phyloP scores from a whole-genome alignment of 2,113 vertebrate species.

The Marmota monax region DNA sequence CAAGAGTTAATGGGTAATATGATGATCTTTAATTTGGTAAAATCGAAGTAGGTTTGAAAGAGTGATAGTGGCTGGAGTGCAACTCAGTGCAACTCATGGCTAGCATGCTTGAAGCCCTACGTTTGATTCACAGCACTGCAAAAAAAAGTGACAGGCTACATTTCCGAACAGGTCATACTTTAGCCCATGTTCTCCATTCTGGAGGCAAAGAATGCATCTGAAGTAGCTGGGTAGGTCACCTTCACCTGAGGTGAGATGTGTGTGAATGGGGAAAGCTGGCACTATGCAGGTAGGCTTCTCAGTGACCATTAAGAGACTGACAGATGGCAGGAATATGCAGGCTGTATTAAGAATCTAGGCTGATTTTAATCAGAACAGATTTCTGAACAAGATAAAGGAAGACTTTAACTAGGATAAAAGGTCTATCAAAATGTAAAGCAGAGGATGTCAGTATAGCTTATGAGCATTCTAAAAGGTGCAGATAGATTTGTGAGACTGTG shows the following conservation, averaged over 20 bases:
- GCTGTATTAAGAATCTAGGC: background rate
- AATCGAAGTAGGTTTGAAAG: background rate
- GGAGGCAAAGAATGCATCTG: background rate
- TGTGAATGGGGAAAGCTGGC: background rate
- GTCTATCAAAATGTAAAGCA: background rate
- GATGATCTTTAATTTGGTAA: background rate
- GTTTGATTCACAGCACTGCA: background rate
- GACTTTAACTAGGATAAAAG: background rate
- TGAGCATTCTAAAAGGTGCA: background rate
- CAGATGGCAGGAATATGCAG: background rate
- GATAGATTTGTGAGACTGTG: background rate
- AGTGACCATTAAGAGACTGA: background rate
- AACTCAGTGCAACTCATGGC: background rate
- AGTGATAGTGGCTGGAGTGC: background rate
- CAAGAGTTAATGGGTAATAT: background rate
- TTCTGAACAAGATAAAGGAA: background rate
- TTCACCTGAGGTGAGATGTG: background rate
- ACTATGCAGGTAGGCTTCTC: background rate
- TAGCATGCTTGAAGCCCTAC: background rate
- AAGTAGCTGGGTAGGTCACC: background rate
- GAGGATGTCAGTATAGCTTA: accelerated
- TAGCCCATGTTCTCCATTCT: background rate
- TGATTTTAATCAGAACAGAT: background rate
- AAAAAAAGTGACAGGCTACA: background rate
- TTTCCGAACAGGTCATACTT: background rate